A percentile compares a stretch with the other conserved stretches of the same genome.
Conservation (phyloP, 92 coral and sea anemone species). For the Porites evermanni region DNA sequence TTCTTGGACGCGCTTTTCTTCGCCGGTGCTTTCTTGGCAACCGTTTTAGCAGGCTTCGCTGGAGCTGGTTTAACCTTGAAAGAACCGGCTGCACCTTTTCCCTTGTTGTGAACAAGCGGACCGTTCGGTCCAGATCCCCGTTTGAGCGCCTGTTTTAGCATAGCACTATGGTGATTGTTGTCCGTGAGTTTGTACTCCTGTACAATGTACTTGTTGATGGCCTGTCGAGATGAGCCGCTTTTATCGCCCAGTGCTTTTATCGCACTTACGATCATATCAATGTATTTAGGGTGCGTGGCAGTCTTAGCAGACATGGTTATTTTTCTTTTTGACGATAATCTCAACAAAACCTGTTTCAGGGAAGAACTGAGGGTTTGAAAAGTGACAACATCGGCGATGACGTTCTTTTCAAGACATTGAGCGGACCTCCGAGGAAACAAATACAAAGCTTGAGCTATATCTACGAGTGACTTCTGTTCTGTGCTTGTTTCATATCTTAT, state of each 20-base stretch:
- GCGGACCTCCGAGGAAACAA: constrained; percentile 91
- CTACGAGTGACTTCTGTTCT: constrained; percentile 10
- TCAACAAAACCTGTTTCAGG: background rate
- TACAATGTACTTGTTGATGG: constrained; percentile 83
- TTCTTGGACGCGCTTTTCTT: constrained; percentile 44
- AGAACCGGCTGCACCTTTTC: constrained; percentile 90
- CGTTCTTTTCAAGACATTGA: constrained; percentile 33
- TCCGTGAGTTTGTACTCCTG: constrained; percentile 80
- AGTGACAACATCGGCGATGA: background rate
- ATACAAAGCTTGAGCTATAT: background rate
- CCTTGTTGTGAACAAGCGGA: constrained; percentile 80
- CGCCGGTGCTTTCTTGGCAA: constrained; percentile 50
- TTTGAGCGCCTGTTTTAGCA: constrained; percentile 80
- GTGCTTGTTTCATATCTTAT: constrained; percentile 64
- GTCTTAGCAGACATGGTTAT: constrained; percentile 26
- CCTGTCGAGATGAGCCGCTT: constrained; percentile 86
- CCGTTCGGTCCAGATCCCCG: constrained; percentile 79
- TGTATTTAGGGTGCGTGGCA: constrained; percentile 80
- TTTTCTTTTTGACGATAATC: background rate
- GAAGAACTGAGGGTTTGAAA: background rate
- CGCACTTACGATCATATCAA: constrained; percentile 77
- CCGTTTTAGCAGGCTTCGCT: constrained; percentile 49
- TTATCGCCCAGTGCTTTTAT: constrained; percentile 76
- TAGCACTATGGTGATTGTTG: constrained; percentile 78
- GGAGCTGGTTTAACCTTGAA: constrained; percentile 75